A percentile compares a stretch with the other conserved stretches of the same genome.
phyloP scores from a whole-genome alignment of 2,113 vertebrate species.

The Albula goreensis region DNA sequence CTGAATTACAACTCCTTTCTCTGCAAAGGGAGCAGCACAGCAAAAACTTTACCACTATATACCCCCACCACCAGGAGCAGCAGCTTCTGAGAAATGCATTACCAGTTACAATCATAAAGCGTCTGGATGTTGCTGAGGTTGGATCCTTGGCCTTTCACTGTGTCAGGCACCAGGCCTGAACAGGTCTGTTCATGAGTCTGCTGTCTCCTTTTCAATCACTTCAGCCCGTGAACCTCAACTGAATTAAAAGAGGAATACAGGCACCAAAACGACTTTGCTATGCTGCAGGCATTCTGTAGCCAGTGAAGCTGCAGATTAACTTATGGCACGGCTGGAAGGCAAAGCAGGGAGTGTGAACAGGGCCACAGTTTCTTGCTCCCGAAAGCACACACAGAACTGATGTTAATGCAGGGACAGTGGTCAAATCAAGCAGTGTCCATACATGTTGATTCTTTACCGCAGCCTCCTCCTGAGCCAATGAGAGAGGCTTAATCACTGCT shows the following conservation, averaged over 20 bases:
- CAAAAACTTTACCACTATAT: background rate
- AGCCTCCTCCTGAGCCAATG: background rate
- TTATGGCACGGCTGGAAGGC: background rate
- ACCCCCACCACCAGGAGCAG: background rate
- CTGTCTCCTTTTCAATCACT: background rate
- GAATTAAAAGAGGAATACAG: background rate
- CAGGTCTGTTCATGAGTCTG: background rate
- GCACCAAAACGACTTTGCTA: background rate
- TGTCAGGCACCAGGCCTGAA: background rate
- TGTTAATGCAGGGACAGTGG: background rate
- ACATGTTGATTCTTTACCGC: background rate
- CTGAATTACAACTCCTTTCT: background rate
- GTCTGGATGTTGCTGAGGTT: background rate
- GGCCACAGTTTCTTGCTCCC: background rate
- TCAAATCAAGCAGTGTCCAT: background rate
- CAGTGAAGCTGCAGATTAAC: background rate
- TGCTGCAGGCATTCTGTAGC: background rate
- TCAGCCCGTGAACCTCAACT: background rate
- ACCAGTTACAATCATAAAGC: background rate
- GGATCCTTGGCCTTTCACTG: background rate
- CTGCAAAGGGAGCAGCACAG: background rate
- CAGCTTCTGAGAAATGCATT: background rate
- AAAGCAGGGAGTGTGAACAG: background rate
- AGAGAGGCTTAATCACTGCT: background rate
- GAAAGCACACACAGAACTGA: background rate